A percentile compares a stretch with the other conserved stretches of the same genome.
Evolutionary conservation across 2,888 invertebrate species (phyloP).

Genomic region (Ichneumon xanthorius): DNA sequence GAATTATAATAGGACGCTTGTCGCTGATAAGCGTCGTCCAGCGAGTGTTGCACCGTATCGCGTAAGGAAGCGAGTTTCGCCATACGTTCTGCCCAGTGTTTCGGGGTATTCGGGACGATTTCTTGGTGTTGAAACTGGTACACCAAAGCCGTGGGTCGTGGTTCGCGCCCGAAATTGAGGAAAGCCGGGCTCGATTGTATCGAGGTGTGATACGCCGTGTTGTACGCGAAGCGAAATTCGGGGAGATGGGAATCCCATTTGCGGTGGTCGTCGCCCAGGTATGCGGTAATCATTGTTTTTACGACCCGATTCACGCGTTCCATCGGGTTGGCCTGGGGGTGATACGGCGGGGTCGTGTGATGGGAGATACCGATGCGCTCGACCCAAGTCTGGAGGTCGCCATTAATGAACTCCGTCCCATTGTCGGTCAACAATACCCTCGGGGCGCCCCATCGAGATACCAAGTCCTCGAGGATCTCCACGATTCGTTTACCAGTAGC

Average conservation of each 20-base stretch:
- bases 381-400: background rate
- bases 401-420: constrained; percentile 53
- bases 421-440: constrained; percentile 45
- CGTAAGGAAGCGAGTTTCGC: no score
- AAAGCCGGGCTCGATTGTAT: background rate
- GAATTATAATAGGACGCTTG: no score
- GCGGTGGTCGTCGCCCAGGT: background rate
- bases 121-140: no score
- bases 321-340: constrained; percentile 53
- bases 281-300: constrained; percentile 24
- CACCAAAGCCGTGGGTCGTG: background rate
- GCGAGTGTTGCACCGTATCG: no score
- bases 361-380: background rate
- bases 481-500: constrained; percentile 17
- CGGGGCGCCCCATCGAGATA: constrained; percentile 37
- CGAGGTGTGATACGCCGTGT: constrained; percentile 16
- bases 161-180: constrained; percentile 16
- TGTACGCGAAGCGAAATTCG: constrained; percentile 22
- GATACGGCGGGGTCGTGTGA: background rate
- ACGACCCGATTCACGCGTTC: constrained; percentile 46
- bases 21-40: no score
- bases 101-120: no score
- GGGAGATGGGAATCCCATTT: background rate
- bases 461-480: constrained; percentile 21
- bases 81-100: no score